Evolutionary conservation across 2,113 vertebrate species (phyloP), one percentile per base, ranked within the genome.

Genomic region (Callipepla squamata): DNA sequence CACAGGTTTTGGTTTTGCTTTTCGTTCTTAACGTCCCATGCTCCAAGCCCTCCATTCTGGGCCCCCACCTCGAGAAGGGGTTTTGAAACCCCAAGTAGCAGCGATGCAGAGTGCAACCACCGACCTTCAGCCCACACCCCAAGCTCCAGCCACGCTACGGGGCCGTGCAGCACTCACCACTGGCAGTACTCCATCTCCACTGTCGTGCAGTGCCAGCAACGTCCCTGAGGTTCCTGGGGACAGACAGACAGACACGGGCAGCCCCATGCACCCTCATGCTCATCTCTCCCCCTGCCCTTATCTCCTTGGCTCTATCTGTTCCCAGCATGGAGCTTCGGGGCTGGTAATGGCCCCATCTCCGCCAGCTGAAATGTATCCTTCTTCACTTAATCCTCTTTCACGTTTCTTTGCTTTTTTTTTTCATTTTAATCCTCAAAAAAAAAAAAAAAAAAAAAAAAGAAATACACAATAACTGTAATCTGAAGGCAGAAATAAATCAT

Each of bases 351-450:
- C 8, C 34, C 15, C 55, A 58, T 19, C 19, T 7, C 55, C 32
- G 7, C 32, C 66, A 50, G 25, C 3, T n/a, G 36, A 57, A 57
- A 61, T 40, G 32, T 42, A 17, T 78, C 78, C 57, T 51, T 47
- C 23, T 34, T 30, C 10, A 36, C 85, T 77, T 74, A 85, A 83
- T 70, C 79, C 15, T 4, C 40, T 61, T 73, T 26, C 16, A 1
- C 0, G 0, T 48, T 44, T 77, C 1, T 0, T 25, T 25, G 6
- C 42, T 25, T 2, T 3, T 23, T 30, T 50, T 23, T 48, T 26
- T 8, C 23, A 40, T 20, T 58, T 44, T 28, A 78, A 91, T 40
- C 25, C 58, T 36, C 7, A 3, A 30, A 44, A n/a, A 26, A 40
- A 12, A 40, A 40, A 30, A n/a, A n/a, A 32, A n/a, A 44, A n/a